Evolutionary conservation across 2,113 vertebrate genomes (phyloP), one percentile per base, ranked within the genome.

Genomic region (Hylia prasina): DNA sequence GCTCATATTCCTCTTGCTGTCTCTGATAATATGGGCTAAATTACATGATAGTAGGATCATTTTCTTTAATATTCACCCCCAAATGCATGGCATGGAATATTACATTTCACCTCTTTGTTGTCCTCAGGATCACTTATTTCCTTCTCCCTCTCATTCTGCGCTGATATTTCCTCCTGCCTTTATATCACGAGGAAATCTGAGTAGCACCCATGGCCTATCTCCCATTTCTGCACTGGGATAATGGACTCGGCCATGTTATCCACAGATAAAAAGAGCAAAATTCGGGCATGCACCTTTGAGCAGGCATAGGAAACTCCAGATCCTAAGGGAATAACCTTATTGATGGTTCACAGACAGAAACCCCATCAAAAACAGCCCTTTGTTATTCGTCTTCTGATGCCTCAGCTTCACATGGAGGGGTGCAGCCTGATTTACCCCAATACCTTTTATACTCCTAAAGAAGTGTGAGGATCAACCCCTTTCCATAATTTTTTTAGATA

Each of bases 21-120:
- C 82, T 94, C 45, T 54, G 75, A 83, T 86, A 95, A 92, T 90
- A 44, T 54, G 54, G 76, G 71, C 89, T 94, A 96, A 95, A 93
- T 96, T 88, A 78, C 50, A 10, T 1, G 35, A 92, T 75, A 81
- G 76, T 51, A 87, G 79, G 72, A 95, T 97, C 33, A 78, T 95
- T 97, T 95, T 89, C 94, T 81, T 89, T 77, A 92, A 77, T 93
- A 94, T 90, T 89, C 68, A 95, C 90, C 72, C 89, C n/a, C 44
- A 87, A 93, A 77, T 75, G 47, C 60, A 63, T 54, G 76, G 50
- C 2, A 12, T 6, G 39, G 56, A 73, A 77, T 92, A 90, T 81
- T 93, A 66, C 42, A 86, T 77, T 96, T 90, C 57, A 40, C n/a
- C 8, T 77, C 70, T 88, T 76, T 82, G 66, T 86, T 92, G 79